Percentiles rank a stretch among this genome's conserved stretches.
Conservation (phyloP, 2,888 invertebrate species). For the Zaprionus obscuricornis region DNA sequence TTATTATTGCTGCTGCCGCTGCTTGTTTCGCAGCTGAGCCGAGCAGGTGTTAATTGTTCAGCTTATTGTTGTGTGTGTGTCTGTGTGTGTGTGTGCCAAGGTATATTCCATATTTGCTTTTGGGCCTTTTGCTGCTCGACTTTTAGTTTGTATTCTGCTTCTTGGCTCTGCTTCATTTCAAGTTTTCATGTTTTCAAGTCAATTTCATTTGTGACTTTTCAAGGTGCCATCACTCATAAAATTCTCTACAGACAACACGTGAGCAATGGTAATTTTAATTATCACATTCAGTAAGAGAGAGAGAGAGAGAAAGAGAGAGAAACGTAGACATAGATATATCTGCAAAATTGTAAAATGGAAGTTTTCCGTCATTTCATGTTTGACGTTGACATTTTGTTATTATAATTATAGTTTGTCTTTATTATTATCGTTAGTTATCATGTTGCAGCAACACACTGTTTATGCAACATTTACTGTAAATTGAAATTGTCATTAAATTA, state of each 20-base stretch:
- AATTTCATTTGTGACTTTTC: background rate
- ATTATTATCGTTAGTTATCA: too few species aligned
- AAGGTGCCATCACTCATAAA: conserved; percentile 33
- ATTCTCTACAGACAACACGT: conserved; percentile 16
- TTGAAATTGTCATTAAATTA: too few species aligned
- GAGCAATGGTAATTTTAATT: background rate
- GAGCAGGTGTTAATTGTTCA: conserved; percentile 75
- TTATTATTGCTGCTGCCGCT: conserved; percentile 66
- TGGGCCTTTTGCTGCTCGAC: background rate
- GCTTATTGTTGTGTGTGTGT: background rate
- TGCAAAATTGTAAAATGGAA: too few species aligned
- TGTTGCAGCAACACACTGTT: too few species aligned
- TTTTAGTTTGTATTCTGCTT: background rate
- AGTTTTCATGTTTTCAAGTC: background rate
- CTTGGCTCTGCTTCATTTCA: background rate
- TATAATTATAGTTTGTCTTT: too few species aligned
- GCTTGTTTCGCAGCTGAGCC: conserved; percentile 26
- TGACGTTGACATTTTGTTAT: too few species aligned
- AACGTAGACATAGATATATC: background rate
- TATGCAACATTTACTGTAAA: too few species aligned
- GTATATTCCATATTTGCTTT: conserved; percentile 3
- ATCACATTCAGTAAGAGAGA: too few species aligned
- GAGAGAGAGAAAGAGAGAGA: background rate
- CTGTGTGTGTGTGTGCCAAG: conserved; percentile 3
- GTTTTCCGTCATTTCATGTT: too few species aligned